Base-by-base conservation (phyloP, 2,113 vertebrate genomes). In the Pteruthius melanotis region DNA sequence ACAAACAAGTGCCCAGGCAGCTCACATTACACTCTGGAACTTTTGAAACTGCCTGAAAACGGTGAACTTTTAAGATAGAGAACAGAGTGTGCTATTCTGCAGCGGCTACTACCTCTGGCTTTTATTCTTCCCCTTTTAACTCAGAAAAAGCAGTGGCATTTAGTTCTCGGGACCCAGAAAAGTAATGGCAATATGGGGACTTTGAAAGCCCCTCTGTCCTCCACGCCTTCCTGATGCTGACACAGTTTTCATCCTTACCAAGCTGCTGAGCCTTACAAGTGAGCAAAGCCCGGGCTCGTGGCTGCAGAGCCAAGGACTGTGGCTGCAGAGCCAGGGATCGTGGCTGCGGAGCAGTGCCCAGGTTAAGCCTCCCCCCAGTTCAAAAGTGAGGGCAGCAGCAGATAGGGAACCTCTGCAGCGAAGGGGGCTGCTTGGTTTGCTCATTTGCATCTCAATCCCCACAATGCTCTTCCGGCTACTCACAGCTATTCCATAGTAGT, bases 391-490 rank as follows among this genome's bases (percentile, higher is more conserved):
- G 94, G 86, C 95, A 96, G 90, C 12, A 85, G 80, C 81, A 96
- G 96, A 95, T 63, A 82, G 89, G 94, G 93, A 96, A 95, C 92
- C 89, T 96, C 94, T 37, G 81, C 89, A 47, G 91, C 17, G 68
- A 72, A 79, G 83, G 94, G 95, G 95, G 95, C 95, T 96, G 95
- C 45, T 80, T 19, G 89, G 27, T 91, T 82, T 28, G 74, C 94
- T 97, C 91, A 97, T 97, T 97, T 97, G 96, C 96, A 97, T 97
- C 95, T 97, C 96, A 97, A 97, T 96, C 94, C 94, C 96, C 90
- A 93, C 94, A 97, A 97, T 94, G 93, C 95, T 97, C 96, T 97
- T 97, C 96, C 96, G 96, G 96, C 96, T 95, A 95, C 96, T 96
- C 96, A 95, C 95, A 96, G 95, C 96, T 89, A 97, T 92, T 96